These are phyloP conservation scores for Lordiphosa fenestrarum DNA, from an alignment of 2,888 invertebrate species.

Conservation along the genomic window DNA sequence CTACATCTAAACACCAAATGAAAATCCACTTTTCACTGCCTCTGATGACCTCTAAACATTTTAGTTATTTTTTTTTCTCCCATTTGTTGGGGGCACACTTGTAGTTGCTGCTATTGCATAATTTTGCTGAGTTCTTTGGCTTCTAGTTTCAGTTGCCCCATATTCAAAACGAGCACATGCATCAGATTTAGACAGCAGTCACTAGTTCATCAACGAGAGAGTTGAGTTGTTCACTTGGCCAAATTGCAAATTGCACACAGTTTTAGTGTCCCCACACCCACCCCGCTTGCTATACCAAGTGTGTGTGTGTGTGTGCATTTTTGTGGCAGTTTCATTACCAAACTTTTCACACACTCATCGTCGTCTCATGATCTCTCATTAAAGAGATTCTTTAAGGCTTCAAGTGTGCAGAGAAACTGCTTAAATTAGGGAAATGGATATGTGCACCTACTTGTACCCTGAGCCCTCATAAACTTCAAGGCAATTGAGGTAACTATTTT, in stretches of 20 bases:
- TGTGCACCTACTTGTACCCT: no score
- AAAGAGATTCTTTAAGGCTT: no score
- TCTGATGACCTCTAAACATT: neutral
- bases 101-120: constrained; percentile 34
- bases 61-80: neutral
- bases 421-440: no score
- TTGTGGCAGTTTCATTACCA: constrained; percentile 41
- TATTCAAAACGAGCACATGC: constrained; percentile 8
- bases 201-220: constrained; percentile 30
- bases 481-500: no score
- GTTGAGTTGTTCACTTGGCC: constrained; percentile 15
- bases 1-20: constrained; percentile 13
- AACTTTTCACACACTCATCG: constrained; percentile 6
- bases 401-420: no score
- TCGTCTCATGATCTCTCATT: no score
- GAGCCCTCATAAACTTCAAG: no score
- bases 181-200: constrained; percentile 21
- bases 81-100: constrained; percentile 1
- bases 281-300: neutral
- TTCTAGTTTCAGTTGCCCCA: constrained; percentile 12
- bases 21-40: constrained; percentile 30
- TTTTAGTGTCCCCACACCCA: no score
- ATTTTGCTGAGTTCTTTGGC: constrained; percentile 27
- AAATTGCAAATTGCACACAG: constrained; percentile 15
- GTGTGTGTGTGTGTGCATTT: constrained; percentile 6